Evolutionary conservation across 2,888 invertebrate genomes (phyloP), one percentile per base, ranked within the genome.

Genomic region (Trissolcus japonicus): DNA sequence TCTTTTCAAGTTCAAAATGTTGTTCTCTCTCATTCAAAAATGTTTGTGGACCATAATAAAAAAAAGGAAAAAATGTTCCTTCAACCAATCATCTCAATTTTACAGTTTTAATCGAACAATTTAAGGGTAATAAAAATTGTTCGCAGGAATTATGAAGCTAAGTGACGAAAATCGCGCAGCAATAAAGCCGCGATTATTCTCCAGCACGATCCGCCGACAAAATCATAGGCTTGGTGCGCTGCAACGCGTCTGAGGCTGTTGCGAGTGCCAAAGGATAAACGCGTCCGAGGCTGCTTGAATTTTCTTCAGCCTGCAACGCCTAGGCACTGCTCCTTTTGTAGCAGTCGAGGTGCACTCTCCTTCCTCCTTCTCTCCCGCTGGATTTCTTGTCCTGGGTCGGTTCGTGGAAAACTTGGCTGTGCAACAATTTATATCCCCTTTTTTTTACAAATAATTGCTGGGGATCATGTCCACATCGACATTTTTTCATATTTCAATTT

Each of bases 181-280:
- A 66, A 76, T 66, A 71, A 76, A 71, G 54, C 50, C 66, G 61
- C 50, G 51, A 25, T 67, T 51, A 46, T 19, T 67, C 73, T 61
- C 25, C 57, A 67, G 40, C 62, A 40, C 74, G 67, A 74, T 60
- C 35, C 48, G 60, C 63, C 68, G 65, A 75, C 68, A 35, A 76
- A 76, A 76, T 76, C 71, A 71, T 54, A 76, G 69, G 59, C 71
- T 76, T 76, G 11, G 65, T 66, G 16, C 35, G 11, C 11, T 35
- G 35, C 35, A 66, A 61, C 63, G 56, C 61, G 69, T 71, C 65
- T 63, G 68, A 63, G 76, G 61, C 60, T 66, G 76, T 65, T 71
- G 71, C 57, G 62, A 76, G 71, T 76, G 76, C 76, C 76, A 71
- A 76, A 76, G 76, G 71, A 71, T 71, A 76, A 76, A 71, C 71